Conservation (phyloP, 2,797 vertebrate species). For the Danio kyathit region DNA sequence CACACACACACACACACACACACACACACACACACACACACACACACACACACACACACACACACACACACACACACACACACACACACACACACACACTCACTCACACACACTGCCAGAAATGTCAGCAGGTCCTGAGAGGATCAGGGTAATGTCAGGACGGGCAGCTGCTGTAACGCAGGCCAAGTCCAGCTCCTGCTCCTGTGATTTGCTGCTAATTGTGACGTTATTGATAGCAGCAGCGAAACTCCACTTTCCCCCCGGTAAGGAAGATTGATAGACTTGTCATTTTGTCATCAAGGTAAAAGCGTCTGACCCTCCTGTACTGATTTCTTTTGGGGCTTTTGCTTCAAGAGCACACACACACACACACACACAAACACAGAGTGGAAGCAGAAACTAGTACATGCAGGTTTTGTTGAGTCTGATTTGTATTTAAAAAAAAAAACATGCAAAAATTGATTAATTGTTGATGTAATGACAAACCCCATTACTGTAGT, state of each 20-base stretch:
- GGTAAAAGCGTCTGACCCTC: conserved; percentile 50
- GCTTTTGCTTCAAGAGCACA: neutral
- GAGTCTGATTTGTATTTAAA: neutral
- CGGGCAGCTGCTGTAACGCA: conserved; percentile 72
- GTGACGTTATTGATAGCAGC: conserved; percentile 82
- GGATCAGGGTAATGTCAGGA: conserved; percentile 76
- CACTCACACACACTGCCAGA: conserved; percentile 48
- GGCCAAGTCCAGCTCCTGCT: conserved; percentile 66
- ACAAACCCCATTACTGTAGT: neutral
- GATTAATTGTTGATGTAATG: neutral
- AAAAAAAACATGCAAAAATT: neutral
- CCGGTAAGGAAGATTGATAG: conserved; percentile 83
- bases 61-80: conserved; percentile 5
- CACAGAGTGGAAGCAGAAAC: neutral
- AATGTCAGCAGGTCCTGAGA: conserved; percentile 76
- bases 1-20: conserved; percentile 5
- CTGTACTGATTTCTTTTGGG: conserved; percentile 62
- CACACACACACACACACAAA: no score
- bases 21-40: conserved; percentile 5
- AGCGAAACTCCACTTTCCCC: conserved; percentile 73
- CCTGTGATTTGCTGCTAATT: conserved; percentile 74
- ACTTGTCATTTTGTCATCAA: conserved; percentile 82
- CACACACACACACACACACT: conserved; percentile 5
- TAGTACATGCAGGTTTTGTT: neutral
- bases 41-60: conserved; percentile 5